Conservation (phyloP, 2,113 vertebrate species). For the Eolophus roseicapilla region DNA sequence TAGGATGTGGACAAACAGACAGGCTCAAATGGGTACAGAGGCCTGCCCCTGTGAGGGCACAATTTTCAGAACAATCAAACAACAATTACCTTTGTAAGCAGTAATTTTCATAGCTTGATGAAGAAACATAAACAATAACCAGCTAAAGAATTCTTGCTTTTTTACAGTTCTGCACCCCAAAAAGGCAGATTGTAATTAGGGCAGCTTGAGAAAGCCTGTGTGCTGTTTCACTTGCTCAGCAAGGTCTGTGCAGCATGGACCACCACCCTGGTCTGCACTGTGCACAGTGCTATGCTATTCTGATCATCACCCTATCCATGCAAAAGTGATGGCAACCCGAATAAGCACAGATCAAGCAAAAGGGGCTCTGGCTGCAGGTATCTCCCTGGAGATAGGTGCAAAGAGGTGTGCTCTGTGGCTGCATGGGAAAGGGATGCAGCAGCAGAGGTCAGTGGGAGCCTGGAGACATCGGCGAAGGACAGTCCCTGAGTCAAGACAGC, state of each 20-base stretch:
- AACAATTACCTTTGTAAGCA: not conserved
- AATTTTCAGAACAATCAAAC: not conserved
- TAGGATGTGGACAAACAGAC: not conserved
- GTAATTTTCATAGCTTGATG: slow-evolving; percentile 13
- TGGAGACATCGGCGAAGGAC: accelerated
- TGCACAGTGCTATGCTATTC: not conserved
- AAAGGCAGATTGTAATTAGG: not conserved
- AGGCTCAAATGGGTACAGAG: not conserved
- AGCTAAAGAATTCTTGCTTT: not conserved
- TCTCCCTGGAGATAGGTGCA: not conserved
- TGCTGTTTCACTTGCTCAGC: not conserved
- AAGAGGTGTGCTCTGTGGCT: not conserved
- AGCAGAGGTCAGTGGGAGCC: not conserved
- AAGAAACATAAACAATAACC: slow-evolving; percentile 1
- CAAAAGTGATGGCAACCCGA: not conserved
- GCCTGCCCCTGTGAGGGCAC: not conserved
- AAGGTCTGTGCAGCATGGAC: not conserved
- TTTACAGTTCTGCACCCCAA: not conserved
- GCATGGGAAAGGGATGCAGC: not conserved
- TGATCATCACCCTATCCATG: not conserved
- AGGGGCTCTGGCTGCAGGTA: not conserved
- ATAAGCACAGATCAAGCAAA: not conserved
- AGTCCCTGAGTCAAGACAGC: not conserved
- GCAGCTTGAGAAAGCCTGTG: not conserved
- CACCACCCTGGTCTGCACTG: not conserved